Evolutionary conservation across 2,888 invertebrate genomes (phyloP), one percentile per base, ranked within the genome.

Genomic region (Dolomedes plantarius): DNA sequence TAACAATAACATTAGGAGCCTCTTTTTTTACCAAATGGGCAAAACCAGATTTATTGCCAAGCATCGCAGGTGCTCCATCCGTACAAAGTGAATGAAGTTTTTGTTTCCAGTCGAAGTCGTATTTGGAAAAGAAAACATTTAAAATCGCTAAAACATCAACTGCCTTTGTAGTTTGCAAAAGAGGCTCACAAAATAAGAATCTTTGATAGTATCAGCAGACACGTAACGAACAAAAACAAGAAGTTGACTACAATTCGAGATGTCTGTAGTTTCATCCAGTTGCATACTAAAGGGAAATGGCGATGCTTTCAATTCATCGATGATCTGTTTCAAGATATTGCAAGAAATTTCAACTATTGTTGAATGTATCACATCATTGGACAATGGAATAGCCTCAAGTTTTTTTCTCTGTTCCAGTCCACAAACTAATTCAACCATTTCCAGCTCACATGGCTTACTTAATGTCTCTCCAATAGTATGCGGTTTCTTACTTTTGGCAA

Each of bases 201-300:
- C n/a, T n/a, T n/a, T n/a, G n/a, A n/a, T n/a, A n/a, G n/a, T n/a
- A n/a, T n/a, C n/a, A n/a, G n/a, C n/a, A n/a, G n/a, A n/a, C n/a
- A n/a, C n/a, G n/a, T n/a, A 78, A 46, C 62, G 56, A 71, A 78
- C 69, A 69, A 78, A 78, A 78, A 69, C 50, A 73, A 75, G 71
- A 36, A 78, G 67, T 41, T 77, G 46, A 69, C 65, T 50, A 77
- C 32, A 64, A 77, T 77, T 69, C 27, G 39, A 72, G 65, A 72
- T 72, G 41, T 64, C 46, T 93, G 93, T 89, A 92, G 93, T 39
- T 92, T 93, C 77, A 91, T 92, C 71, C 27, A 75, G 31, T 74
- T 71, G 78, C 78, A 69, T 78, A 78, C 69, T 78, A 62, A 76
- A 86, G 80, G 71, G 56, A 39, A 74, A 86, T 72, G 65, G 67